phyloP scores from a whole-genome alignment of 2,797 vertebrate genomes.

The Garrulus glandarius region DNA sequence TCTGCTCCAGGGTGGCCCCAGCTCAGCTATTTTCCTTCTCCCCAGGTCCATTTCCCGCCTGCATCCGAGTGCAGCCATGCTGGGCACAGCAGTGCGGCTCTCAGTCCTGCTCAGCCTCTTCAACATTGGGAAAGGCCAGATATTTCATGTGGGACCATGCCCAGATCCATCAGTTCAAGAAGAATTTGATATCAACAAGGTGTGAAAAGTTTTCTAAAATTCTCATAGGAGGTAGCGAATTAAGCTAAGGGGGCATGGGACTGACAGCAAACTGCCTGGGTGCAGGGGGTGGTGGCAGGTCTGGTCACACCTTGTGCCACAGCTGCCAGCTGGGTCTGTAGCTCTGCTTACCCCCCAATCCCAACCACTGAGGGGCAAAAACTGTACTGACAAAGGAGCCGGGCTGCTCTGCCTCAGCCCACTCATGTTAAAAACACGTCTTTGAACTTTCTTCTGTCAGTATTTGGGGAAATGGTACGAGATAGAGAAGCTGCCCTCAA shows the following conservation, averaged over 20 bases:
- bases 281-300: neutral
- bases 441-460: conserved; percentile 70
- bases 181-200: conserved; percentile 83
- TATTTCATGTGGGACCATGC: conserved; percentile 76
- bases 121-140: conserved; percentile 68
- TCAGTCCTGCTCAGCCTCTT: conserved; percentile 71
- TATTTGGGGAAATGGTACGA: conserved; percentile 93
- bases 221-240: fast-evolving
- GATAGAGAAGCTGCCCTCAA: conserved; percentile 87
- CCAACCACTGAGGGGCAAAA: fast-evolving
- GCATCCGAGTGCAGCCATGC: conserved; percentile 29
- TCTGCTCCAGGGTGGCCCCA: neutral
- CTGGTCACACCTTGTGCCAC: fast-evolving
- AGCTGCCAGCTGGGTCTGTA: neutral
- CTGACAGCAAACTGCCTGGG: neutral
- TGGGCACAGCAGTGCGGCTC: conserved; percentile 31
- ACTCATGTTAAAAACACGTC: neutral
- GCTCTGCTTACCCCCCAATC: neutral
- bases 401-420: neutral
- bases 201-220: conserved; percentile 9
- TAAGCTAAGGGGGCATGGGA: neutral
- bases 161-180: conserved; percentile 79
- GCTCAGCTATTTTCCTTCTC: neutral
- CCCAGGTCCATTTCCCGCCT: neutral
- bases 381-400: fast-evolving